Base-by-base conservation (phyloP, 2,797 vertebrate species). In the Podargus strigoides region DNA sequence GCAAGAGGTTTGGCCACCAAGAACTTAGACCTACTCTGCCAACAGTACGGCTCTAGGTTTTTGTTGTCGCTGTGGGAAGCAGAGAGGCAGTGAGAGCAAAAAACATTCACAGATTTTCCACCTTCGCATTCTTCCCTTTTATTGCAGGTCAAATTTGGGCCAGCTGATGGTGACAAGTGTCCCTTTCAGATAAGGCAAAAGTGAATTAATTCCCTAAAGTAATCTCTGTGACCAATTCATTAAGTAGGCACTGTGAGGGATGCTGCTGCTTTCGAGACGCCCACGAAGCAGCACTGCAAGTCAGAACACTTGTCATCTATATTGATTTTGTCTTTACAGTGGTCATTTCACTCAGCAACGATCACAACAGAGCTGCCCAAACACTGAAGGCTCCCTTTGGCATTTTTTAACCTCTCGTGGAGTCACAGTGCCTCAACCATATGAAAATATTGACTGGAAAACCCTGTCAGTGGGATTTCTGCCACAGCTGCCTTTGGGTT, bases 161-260 rank as follows among this genome's bases (percentile, higher is more conserved):
- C 44, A 69, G 67, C 42, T 72, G 58, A 59, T 67, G 32, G 49
- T 20, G 74, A 49, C 59, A 53, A 60, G 59, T 3, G 37, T 41
- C 77, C 47, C 66, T 49, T 76, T 62, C 30, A 55, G 82, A 44
- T 34, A 41, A 59, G 58, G 69, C 53, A 46, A 41, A 53, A 49
- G 79, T 41, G 68, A 72, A 63, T 26, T 36, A 66, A 93, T 74
- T 81, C 62, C 91, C 83, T 60, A n/a, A 34, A 63, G 76, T 14
- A 23, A 88, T 70, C 44, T n/a, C 89, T 58, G 89, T 9, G 79
- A 30, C 62, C 34, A 12, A 10, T 37, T 59, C 82, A 55, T 64
- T 50, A 73, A 60, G 70, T 3, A 24, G 47, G 47, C 34, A 1
- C 46, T 7, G 62, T 12, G 74, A 89, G 55, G 2, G 49, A 36